Evolutionary conservation across 2,113 vertebrate genomes (phyloP), one percentile per base, ranked within the genome.

Genomic region (Macrotis lagotis): DNA sequence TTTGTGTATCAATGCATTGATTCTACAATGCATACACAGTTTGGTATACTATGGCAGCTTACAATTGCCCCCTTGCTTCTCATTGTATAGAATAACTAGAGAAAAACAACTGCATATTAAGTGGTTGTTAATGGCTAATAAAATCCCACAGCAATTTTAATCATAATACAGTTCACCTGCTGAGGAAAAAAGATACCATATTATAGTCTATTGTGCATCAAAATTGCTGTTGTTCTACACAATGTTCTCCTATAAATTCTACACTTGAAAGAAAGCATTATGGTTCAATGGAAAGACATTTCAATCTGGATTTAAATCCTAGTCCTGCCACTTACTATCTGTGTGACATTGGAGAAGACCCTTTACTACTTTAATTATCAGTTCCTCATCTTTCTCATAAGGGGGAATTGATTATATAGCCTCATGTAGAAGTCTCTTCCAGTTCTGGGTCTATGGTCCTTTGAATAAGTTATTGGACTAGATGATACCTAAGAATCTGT

Each of bases 41-140:
- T 95, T 48, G 66, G 95, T 93, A 92, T 66, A 52, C 90, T 51
- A 37, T 6, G 24, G 25, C 47, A 51, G 22, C 25, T 94, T 97
- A 88, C 91, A 88, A 22, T 83, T 83, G n/a, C 88, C 83, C 92
- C 83, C 91, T 91, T 50, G 10, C 66, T 44, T 83, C 37, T 92
- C 6, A 25, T 31, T 91, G 31, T 28, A 4, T 44, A 90, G 94
- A 92, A 66, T 31, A 26, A 31, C 37, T 66, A 2, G 31, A 22
- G 48, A 25, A 48, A 95, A 90, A 90, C 44, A 47, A 53, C 25
- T 53, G 25, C 51, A 51, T 1, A 28, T 48, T 26, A 3, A 11
- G 25, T 59, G 14, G 0, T 51, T 37, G 16, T 51, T 50, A 4
- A 74, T 93, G 22, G 48, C 37, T 91, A n/a, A 3, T 83, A 19